Conservation (phyloP, 1,140 invertebrate species). For the Periplaneta americana region DNA sequence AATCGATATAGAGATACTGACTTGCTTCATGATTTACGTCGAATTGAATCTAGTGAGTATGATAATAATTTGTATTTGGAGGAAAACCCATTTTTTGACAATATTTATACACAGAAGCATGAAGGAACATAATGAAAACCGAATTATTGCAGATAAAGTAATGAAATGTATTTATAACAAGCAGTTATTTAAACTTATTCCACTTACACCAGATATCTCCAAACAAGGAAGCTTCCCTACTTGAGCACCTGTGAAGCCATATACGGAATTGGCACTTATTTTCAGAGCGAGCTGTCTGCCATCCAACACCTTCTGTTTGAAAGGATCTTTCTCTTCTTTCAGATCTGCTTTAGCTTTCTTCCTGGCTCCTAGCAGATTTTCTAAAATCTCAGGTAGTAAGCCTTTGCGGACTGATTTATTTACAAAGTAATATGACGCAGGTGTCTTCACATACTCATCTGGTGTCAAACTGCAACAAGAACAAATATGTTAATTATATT, state of each 20-base stretch:
- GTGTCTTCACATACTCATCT: conserved; percentile 85
- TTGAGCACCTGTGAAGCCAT: conserved; percentile 99
- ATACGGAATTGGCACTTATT: conserved; percentile 99
- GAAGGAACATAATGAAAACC: too few species aligned
- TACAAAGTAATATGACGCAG: conserved; percentile 88
- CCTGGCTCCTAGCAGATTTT: conserved; percentile 84
- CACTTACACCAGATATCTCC: conserved; percentile 85
- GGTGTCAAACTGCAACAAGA: conserved; percentile 40
- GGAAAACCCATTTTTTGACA: too few species aligned
- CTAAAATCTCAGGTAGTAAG: conserved; percentile 92
- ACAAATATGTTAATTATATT: neutral
- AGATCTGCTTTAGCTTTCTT: conserved; percentile 89
- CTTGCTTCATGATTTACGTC: too few species aligned
- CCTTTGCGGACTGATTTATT: conserved; percentile 80
- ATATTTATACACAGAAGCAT: too few species aligned
- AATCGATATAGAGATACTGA: too few species aligned
- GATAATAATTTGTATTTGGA: too few species aligned
- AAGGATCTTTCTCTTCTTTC: conserved; percentile 91
- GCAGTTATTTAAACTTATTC: too few species aligned
- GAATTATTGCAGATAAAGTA: too few species aligned
- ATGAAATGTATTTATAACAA: too few species aligned
- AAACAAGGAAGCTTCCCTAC: conserved; percentile 97
- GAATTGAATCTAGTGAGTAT: too few species aligned
- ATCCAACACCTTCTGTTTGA: conserved; percentile 90
- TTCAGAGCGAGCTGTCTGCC: conserved; percentile 96